A percentile compares a stretch with the other conserved stretches of the same genome.
Evolutionary conservation across 2,888 invertebrate genomes (phyloP).

Genomic region (Orthosia incerta): DNA sequence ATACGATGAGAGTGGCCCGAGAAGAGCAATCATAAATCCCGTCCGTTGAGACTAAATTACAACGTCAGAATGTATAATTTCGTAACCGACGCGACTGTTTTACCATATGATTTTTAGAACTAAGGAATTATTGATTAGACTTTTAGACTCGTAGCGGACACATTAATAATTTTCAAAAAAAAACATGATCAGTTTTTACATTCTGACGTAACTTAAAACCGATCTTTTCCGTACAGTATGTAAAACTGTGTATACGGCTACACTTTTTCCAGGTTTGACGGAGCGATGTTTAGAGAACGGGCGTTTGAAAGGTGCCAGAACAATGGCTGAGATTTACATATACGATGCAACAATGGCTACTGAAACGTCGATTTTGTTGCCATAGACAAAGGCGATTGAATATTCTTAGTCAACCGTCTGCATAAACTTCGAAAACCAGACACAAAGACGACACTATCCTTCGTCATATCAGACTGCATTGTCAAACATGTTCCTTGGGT

Average conservation of each 20-base stretch:
- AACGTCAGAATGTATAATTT: slow-evolving; percentile 72
- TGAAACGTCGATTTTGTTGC: slow-evolving; percentile 44
- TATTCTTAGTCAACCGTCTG: slow-evolving; percentile 19
- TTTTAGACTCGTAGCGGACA: background rate
- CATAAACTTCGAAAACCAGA: slow-evolving; percentile 16
- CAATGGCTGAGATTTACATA: slow-evolving; percentile 68
- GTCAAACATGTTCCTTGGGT: slow-evolving; percentile 5
- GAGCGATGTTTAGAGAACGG: slow-evolving; percentile 60
- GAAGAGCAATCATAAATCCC: slow-evolving; percentile 76
- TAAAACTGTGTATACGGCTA: slow-evolving; percentile 14
- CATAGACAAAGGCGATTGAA: slow-evolving; percentile 37
- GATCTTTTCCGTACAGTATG: background rate
- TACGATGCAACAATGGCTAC: slow-evolving; percentile 45
- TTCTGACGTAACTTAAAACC: background rate
- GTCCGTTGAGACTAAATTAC: slow-evolving; percentile 72
- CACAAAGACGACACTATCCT: slow-evolving; percentile 1
- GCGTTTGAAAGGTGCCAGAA: slow-evolving; percentile 59
- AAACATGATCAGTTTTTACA: no score
- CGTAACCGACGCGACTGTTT: slow-evolving; percentile 60
- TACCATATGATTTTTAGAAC: slow-evolving; percentile 52
- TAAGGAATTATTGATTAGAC: background rate
- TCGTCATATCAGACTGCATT: slow-evolving; percentile 8
- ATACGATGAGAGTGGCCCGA: slow-evolving; percentile 69
- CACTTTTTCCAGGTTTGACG: slow-evolving; percentile 31
- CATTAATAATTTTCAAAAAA: background rate